These are phyloP conservation scores for Irena cyanogastra DNA, from an alignment of 2,113 vertebrate genomes.

Conservation along the genomic window DNA sequence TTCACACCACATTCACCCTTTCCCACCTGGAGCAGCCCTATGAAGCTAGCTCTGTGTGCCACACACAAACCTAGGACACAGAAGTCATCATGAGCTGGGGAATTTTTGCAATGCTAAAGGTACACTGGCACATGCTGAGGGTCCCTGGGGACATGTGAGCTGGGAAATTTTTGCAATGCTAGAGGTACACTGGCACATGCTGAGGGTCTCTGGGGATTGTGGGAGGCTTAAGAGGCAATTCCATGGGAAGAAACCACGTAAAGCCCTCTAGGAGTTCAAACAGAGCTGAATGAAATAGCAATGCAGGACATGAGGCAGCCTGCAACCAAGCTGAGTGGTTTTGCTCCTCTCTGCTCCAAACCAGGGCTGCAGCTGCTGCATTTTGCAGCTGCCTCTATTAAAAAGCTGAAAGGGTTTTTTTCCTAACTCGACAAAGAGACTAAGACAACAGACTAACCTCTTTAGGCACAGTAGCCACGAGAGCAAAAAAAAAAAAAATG, in stretches of 20 bases:
- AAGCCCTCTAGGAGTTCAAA: background rate
- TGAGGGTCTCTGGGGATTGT: background rate
- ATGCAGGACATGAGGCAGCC: background rate
- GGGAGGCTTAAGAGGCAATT: background rate
- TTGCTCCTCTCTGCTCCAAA: background rate
- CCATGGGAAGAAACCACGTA: rapidly evolving
- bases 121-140: background rate
- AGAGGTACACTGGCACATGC: background rate
- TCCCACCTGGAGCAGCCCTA: background rate
- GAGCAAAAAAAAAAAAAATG: background rate
- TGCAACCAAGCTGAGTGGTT: background rate
- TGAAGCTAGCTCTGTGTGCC: background rate
- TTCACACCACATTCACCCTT: background rate
- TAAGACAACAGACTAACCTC: background rate
- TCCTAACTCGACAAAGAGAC: background rate
- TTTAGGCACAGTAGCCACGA: background rate
- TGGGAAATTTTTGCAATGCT: background rate
- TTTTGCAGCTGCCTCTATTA: background rate
- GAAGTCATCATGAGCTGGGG: background rate
- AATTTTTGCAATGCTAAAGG: background rate
- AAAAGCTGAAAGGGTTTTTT: background rate
- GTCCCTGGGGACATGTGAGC: too few relatives aligned
- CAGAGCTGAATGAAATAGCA: background rate
- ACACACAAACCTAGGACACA: background rate
- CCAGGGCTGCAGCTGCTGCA: background rate